phyloP scores from a whole-genome alignment of 2,888 invertebrate genomes.

The Arge pagana region DNA sequence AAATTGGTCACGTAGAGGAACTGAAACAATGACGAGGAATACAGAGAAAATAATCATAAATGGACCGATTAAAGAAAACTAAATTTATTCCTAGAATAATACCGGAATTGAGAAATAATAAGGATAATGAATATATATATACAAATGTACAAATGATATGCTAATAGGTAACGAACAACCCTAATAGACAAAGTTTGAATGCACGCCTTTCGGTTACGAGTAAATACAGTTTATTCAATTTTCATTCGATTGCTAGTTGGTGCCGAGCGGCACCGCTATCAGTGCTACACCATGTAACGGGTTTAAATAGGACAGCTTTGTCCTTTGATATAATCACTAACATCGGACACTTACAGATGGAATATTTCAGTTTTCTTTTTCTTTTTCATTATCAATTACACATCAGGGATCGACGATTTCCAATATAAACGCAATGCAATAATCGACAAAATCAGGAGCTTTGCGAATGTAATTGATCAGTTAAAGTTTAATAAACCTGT shows the following conservation, averaged over 20 bases:
- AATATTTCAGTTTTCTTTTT: constrained; percentile 16
- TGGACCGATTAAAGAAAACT: constrained; percentile 19
- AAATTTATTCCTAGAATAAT: constrained; percentile 18
- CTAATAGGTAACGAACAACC: constrained; percentile 23
- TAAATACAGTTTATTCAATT: constrained; percentile 25
- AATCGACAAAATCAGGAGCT: not conserved
- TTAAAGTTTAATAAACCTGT: not conserved
- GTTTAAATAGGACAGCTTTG: constrained; percentile 25
- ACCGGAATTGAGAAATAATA: constrained; percentile 16
- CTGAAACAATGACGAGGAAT: too few relatives aligned
- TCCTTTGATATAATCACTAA: constrained; percentile 19
- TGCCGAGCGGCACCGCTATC: constrained; percentile 23
- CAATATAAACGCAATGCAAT: not conserved
- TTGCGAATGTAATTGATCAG: not conserved
- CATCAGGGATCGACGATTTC: constrained; percentile 12
- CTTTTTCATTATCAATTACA: constrained; percentile 15
- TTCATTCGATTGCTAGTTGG: constrained; percentile 9
- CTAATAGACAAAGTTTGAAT: constrained; percentile 13
- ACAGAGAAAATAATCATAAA: not conserved
- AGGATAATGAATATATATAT: constrained; percentile 23
- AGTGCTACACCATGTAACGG: constrained; percentile 23
- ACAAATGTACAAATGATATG: constrained; percentile 26
- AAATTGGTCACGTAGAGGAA: too few relatives aligned
- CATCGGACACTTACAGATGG: constrained; percentile 23
- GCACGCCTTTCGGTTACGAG: constrained; percentile 17